These are phyloP conservation scores for Nyctereutes procyonoides DNA, from an alignment of 2,113 vertebrate genomes.

Conservation along the genomic window DNA sequence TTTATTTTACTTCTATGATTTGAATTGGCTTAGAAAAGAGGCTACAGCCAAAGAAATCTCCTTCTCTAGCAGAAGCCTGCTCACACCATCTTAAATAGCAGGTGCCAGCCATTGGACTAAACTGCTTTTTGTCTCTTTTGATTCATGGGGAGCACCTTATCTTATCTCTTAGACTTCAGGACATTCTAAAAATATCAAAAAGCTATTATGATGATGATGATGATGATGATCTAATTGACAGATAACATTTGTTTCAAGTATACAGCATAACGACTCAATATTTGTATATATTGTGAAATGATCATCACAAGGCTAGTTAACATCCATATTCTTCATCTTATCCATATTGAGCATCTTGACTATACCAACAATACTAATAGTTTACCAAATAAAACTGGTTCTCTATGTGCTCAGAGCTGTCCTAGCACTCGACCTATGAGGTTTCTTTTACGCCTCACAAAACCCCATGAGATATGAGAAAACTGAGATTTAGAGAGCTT, in stretches of 20 bases:
- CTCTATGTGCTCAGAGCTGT: background rate
- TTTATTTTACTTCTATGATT: background rate
- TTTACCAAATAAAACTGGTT: background rate
- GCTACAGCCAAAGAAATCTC: background rate
- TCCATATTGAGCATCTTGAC: background rate
- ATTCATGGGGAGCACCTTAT: background rate
- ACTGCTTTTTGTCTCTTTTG: background rate
- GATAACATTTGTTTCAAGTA: background rate
- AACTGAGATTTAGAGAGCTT: background rate
- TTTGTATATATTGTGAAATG: background rate
- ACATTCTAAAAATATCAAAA: background rate
- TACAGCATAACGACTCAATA: background rate
- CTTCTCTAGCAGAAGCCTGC: no score
- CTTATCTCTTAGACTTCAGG: background rate
- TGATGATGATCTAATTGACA: background rate
- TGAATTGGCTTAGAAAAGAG: background rate
- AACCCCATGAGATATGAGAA: background rate
- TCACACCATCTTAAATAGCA: background rate
- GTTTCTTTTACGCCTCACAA: background rate
- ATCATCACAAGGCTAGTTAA: background rate
- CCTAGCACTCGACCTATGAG: background rate
- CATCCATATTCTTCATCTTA: background rate
- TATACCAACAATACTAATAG: background rate
- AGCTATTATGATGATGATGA: no score
- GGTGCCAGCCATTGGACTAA: background rate